Evolutionary conservation across 2,888 invertebrate genomes (phyloP), one percentile per base, ranked within the genome.

Genomic region (Phanerotoma sp.): DNA sequence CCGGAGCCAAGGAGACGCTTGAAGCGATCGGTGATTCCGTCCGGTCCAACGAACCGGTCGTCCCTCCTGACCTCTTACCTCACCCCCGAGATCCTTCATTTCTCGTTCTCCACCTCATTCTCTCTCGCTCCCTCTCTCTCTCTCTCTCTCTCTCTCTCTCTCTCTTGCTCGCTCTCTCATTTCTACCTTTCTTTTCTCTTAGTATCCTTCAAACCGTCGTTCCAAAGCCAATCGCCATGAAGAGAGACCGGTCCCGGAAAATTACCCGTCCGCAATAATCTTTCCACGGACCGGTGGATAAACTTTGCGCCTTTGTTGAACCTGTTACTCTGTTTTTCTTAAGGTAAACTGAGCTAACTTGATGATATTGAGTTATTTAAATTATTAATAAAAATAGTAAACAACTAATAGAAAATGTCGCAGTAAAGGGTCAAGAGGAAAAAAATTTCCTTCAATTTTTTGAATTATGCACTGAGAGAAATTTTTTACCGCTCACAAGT

Each of bases 1-100:
- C 72, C 73, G 72, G 68, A 71, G 70, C 69, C 68, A 72, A 74
- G 68, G 67, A 72, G 69, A 66, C 69, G 69, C 71, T 67, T 52
- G 66, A 67, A 70, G 70, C 71, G 66, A 72, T 72, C 71, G 69
- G 61, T 65, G 67, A 65, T 65, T 66, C 65, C 66, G 68, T 68
- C 65, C 66, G 64, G 61, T 57, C 61, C 60, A 62, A 64, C 68
- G 67, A 66, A 65, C 67, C 65, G 66, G 63, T 63, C 61, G 61
- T 51, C 58, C 64, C 66, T 68, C 64, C 60, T 66, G 64, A 65
- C 50, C 55, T 50, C 42, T 53, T 51, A 47, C 51, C 52, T 53
- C 54, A 47, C 44, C 51, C 49, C 51, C 48, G 42, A n/a, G 50
- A 54, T 40, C 48, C 54, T 40, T 38, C 52, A 49, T 48, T 18